Base-by-base conservation (phyloP, 1,140 invertebrate species). In the Apolygus lucorum region DNA sequence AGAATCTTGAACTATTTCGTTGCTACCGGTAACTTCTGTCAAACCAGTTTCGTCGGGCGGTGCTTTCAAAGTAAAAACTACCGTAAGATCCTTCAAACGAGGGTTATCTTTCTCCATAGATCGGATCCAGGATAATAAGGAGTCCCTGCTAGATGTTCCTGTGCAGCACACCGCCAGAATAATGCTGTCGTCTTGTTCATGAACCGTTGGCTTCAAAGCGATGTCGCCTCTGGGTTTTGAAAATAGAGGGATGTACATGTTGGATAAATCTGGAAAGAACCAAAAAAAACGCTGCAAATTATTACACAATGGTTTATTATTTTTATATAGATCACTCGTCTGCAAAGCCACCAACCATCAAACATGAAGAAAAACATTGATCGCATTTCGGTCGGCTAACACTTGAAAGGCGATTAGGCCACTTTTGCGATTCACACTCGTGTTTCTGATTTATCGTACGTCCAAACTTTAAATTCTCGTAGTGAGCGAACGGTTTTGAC, bases 161-260 rank as follows among this genome's bases (percentile, higher is more conserved):
- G 93, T 95, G 21, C 91, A 90, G 79, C 90, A 93, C 70, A 95
- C 81, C 4, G 88, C 88, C 73, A 94, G 85, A 74, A 97, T 90
- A 0, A 88, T 91, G n/a, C 92, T 92, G 79, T 98, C 94, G 29
- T 92, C 85, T 81, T 98, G 94, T 79, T 98, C 91, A 78, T 99
- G 96, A 2, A 96, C 85, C 84, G 84, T 28, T 76, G 71, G 13
- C 71, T 54, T 11, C 22, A 22, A 24, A 11, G 24, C 52, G 1
- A 59, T 24, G 11, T 26, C 25, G 2, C 17, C 26, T 68, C 26
- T 25, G 13, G 52, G 52, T 29, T 21, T 65, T 14, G 26, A 24
- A 62, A 71, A 69, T 27, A 73, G 70, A 11, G 72, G 75, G 28
- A 72, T 34, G 34, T 71, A 70, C 25, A 76, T 62, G 52, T 71